Conservation (phyloP, 1,140 invertebrate species). For the Scaptomyza montana region DNA sequence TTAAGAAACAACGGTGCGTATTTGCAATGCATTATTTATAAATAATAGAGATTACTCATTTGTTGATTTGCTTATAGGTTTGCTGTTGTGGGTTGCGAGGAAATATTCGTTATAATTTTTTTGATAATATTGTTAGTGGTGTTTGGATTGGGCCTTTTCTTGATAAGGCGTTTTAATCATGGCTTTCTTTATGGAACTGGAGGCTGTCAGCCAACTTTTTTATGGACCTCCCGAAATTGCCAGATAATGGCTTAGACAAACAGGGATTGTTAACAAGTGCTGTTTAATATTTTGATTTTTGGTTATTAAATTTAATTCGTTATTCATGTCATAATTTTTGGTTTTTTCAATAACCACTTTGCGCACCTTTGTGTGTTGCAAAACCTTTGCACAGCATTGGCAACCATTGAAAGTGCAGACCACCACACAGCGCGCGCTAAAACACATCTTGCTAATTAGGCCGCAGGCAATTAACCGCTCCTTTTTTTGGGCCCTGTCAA, state of each 20-base stretch:
- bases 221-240: slow-evolving; percentile 41
- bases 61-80: not conserved
- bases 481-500: slow-evolving; percentile 59
- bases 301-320: not conserved
- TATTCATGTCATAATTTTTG: not conserved
- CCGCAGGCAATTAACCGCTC: slow-evolving; percentile 44
- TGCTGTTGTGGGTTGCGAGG: not conserved
- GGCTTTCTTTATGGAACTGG: slow-evolving; percentile 39
- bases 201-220: slow-evolving; percentile 26
- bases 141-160: not conserved
- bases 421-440: slow-evolving; percentile 20
- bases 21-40: not conserved
- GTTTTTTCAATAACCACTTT: slow-evolving; percentile 1
- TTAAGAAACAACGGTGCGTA: slow-evolving; percentile 13
- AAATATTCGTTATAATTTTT: not conserved
- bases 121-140: not conserved
- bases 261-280: not conserved
- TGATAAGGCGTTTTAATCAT: slow-evolving; percentile 44
- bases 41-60: too few relatives aligned
- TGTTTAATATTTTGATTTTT: not conserved
- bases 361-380: not conserved
- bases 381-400: slow-evolving; percentile 1
- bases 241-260: slow-evolving; percentile 19
- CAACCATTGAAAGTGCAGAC: slow-evolving; percentile 27
- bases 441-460: slow-evolving; percentile 65